A percentile compares a stretch with the other conserved stretches of the same genome.
Conservation (phyloP, 30 jellyfish, hydroid and myxozoan genomes). For the Aurelia coerulea region DNA sequence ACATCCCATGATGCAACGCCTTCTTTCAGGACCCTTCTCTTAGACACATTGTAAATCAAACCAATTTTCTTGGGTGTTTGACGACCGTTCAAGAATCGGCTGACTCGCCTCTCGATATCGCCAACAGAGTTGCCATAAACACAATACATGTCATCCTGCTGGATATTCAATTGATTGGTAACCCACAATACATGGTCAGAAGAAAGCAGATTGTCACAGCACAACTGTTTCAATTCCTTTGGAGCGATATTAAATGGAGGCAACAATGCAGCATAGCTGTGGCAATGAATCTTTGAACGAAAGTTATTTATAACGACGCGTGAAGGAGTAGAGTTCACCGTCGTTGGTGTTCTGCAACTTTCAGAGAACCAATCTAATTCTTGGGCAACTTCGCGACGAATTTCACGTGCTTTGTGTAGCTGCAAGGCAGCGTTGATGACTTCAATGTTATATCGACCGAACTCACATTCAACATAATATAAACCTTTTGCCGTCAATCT, state of each 20-base stretch:
- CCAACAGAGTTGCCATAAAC: background rate
- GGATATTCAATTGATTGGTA: background rate
- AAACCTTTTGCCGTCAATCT: background rate
- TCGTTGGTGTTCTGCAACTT: background rate
- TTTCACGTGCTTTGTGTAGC: background rate
- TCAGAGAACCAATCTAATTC: background rate
- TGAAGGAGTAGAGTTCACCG: background rate
- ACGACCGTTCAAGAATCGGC: background rate
- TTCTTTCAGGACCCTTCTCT: no score
- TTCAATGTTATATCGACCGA: background rate
- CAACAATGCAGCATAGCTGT: background rate
- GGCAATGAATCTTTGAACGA: background rate
- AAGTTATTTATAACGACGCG: background rate
- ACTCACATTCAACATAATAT: background rate
- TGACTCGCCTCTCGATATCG: background rate
- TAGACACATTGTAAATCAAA: background rate
- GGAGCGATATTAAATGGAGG: background rate
- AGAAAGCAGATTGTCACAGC: background rate
- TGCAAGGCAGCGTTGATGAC: background rate
- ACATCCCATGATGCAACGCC: background rate
- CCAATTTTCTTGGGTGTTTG: background rate
- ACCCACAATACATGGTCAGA: background rate
- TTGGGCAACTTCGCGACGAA: background rate
- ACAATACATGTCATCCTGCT: background rate
- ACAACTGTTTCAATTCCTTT: slow-evolving; percentile 1